Evolutionary conservation across 1,140 invertebrate species (phyloP).

Genomic region (Portunus trituberculatus): DNA sequence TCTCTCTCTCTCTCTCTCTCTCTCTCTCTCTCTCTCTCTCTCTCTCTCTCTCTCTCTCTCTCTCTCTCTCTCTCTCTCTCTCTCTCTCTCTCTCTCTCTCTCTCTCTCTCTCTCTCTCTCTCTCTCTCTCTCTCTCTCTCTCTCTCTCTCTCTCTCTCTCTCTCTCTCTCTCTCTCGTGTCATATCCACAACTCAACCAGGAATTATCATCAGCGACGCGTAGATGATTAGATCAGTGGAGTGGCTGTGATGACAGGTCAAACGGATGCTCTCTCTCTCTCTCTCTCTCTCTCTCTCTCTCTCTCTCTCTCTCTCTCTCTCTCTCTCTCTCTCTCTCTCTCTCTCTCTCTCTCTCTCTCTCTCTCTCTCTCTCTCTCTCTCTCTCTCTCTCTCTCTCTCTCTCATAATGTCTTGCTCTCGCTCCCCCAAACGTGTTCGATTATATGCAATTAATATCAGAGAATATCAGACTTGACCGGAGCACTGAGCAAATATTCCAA

Average conservation of each 20-base stretch:
- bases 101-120: background rate
- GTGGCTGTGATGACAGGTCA: background rate
- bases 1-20: background rate
- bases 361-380: too few species aligned
- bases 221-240: background rate
- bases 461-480: background rate
- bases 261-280: background rate
- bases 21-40: background rate
- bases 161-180: background rate
- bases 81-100: background rate
- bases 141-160: background rate
- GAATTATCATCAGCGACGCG: background rate
- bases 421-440: background rate
- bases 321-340: background rate
- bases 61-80: background rate
- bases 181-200: background rate
- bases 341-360: too few species aligned
- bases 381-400: too few species aligned
- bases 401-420: background rate
- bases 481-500: background rate
- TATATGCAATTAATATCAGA: background rate
- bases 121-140: too few species aligned
- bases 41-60: background rate
- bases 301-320: conserved; percentile 17
- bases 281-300: conserved; percentile 11